phyloP scores from a whole-genome alignment of 2,113 vertebrate genomes.

The Scophthalmus maximus region DNA sequence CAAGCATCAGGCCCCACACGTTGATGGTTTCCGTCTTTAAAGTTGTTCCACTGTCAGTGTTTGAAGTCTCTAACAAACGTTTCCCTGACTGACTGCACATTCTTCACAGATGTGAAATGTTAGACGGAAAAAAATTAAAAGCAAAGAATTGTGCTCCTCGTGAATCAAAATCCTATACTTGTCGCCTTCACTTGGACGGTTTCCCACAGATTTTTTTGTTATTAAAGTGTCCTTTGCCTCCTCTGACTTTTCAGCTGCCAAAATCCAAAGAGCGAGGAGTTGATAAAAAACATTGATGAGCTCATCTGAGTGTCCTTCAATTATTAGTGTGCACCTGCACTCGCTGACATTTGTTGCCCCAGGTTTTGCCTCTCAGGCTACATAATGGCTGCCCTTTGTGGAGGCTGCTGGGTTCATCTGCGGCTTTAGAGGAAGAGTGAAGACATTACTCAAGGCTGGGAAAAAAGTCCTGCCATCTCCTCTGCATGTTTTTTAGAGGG shows the following conservation, averaged over 20 bases:
- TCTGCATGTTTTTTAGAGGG: no score
- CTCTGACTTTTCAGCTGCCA: no score
- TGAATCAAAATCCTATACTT: no score
- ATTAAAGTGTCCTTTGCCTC: no score
- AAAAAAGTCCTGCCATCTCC: background rate
- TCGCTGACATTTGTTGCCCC: background rate
- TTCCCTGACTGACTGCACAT: background rate
- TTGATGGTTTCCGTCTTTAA: background rate
- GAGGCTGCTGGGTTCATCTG: background rate
- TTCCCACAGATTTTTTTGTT: no score
- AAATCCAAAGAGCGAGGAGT: no score
- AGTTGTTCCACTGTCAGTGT: background rate
- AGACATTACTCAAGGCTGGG: background rate
- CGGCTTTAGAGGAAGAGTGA: background rate
- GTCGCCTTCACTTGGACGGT: background rate
- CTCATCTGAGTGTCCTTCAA: background rate
- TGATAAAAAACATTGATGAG: no score
- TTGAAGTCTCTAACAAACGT: background rate
- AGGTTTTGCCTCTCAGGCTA: slow-evolving; percentile 8
- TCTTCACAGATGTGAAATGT: background rate
- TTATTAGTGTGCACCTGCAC: background rate
- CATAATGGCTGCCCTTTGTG: no score
- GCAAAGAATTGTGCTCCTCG: no score
- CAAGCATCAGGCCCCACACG: background rate
- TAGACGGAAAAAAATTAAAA: background rate